Percentiles rank a stretch among this genome's conserved stretches.
phyloP scores from a whole-genome alignment of 2,113 vertebrate genomes.

The Ceuthmochares aereus region DNA sequence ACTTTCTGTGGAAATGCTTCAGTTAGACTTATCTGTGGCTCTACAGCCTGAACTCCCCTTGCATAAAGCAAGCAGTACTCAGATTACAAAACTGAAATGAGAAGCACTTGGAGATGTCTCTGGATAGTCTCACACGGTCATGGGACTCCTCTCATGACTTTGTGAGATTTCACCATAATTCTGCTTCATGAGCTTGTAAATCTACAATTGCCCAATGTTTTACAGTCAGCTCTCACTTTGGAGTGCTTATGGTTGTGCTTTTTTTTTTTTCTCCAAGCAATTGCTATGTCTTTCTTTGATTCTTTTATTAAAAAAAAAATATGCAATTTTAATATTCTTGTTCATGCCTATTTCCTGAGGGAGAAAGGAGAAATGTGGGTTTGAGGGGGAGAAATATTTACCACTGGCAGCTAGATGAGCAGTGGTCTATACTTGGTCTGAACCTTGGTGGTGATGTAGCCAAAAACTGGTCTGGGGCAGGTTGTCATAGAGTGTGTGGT shows the following conservation, averaged over 20 bases:
- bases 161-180: accelerated
- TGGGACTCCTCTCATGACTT: background rate
- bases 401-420: background rate
- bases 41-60: background rate
- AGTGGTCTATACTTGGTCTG: background rate
- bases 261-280: background rate
- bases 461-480: background rate
- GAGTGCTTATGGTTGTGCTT: background rate
- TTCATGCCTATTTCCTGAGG: background rate
- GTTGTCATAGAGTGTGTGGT: background rate
- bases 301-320: background rate
- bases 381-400: background rate
- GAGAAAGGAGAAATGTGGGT: background rate
- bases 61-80: background rate
- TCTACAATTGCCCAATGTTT: background rate
- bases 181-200: background rate
- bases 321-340: background rate
- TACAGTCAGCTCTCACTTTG: background rate
- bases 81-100: background rate
- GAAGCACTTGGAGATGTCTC: background rate
- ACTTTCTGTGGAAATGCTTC: background rate
- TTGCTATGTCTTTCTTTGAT: background rate
- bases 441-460: background rate
- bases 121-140: accelerated
- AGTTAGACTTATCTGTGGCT: background rate